phyloP scores from a whole-genome alignment of 2,797 vertebrate genomes.

The Choloepus didactylus region DNA sequence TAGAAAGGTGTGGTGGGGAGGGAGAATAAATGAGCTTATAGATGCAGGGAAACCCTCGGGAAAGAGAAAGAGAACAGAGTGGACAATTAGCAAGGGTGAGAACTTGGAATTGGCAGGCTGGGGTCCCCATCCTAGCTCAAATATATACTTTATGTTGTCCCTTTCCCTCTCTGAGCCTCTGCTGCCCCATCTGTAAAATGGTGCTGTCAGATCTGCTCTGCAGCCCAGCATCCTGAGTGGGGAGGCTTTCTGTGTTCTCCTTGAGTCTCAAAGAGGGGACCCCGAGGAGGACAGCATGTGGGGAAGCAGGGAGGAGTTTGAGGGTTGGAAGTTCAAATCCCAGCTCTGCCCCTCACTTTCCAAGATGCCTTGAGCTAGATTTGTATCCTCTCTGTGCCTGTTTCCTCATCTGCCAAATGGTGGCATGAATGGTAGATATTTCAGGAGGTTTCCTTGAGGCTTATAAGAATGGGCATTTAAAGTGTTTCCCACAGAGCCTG shows the following conservation, averaged over 20 bases:
- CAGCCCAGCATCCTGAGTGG: not conserved
- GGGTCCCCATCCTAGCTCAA: not conserved
- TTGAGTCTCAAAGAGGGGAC: not conserved
- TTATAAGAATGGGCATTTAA: not conserved
- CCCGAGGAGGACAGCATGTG: not conserved
- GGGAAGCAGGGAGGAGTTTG: not conserved
- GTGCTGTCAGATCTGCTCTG: not conserved
- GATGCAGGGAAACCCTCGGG: not conserved
- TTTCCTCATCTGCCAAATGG: slow-evolving; percentile 1
- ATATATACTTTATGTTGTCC: fast-evolving
- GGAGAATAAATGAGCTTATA: not conserved
- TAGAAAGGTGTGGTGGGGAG: not conserved
- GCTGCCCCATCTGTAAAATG: not conserved
- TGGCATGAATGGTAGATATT: not conserved
- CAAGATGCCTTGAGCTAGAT: not conserved
- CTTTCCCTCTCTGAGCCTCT: not conserved
- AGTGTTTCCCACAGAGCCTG: not conserved
- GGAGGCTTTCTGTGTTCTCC: not conserved
- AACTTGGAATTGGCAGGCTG: not conserved
- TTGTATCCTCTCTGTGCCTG: not conserved
- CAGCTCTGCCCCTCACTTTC: not conserved
- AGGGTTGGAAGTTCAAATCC: not conserved
- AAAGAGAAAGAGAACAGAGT: not conserved
- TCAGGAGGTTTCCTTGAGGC: not conserved
- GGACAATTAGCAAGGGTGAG: not conserved